Evolutionary conservation across 2,113 vertebrate genomes (phyloP).

Genomic region (Erythrolamprus reginae): DNA sequence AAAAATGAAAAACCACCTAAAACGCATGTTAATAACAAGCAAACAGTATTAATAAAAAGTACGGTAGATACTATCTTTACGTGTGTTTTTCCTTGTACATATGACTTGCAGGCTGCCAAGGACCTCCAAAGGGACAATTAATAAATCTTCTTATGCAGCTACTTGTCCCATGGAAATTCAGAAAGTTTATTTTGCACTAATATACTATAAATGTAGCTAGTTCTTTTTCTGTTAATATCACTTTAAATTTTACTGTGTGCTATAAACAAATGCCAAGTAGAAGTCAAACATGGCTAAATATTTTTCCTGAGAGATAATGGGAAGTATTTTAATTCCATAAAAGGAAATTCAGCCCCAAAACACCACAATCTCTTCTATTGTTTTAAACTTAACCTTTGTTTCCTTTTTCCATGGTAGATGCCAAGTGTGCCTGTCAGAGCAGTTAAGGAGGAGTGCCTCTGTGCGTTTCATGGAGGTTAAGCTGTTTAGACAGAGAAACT

Average conservation of each 20-base stretch:
- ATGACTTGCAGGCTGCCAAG: background rate
- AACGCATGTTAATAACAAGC: background rate
- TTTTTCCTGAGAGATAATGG: conserved; percentile 70
- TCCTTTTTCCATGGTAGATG: conserved; percentile 28
- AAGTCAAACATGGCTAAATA: conserved; percentile 63
- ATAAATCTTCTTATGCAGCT: conserved; percentile 12
- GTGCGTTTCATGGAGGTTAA: background rate
- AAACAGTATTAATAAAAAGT: background rate
- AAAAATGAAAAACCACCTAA: background rate
- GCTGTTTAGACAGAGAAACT: background rate
- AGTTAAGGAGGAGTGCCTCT: conserved; percentile 23
- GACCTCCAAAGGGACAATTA: conserved; percentile 25
- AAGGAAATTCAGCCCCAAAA: conserved; percentile 61
- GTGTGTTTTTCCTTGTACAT: conserved; percentile 24
- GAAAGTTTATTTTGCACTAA: conserved; percentile 48
- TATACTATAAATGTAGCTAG: conserved; percentile 52
- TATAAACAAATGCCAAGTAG: conserved; percentile 64
- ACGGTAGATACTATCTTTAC: conserved; percentile 11
- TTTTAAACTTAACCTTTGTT: conserved; percentile 27
- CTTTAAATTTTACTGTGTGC: conserved; percentile 58
- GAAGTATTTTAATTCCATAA: conserved; percentile 70
- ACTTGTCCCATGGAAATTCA: conserved; percentile 39
- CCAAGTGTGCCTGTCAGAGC: conserved; percentile 29
- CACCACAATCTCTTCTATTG: conserved; percentile 38
- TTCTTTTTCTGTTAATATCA: conserved; percentile 50